A percentile compares a stretch with the other conserved stretches of the same genome.
Conservation (phyloP, 2,797 vertebrate species). For the Sciurus carolinensis region DNA sequence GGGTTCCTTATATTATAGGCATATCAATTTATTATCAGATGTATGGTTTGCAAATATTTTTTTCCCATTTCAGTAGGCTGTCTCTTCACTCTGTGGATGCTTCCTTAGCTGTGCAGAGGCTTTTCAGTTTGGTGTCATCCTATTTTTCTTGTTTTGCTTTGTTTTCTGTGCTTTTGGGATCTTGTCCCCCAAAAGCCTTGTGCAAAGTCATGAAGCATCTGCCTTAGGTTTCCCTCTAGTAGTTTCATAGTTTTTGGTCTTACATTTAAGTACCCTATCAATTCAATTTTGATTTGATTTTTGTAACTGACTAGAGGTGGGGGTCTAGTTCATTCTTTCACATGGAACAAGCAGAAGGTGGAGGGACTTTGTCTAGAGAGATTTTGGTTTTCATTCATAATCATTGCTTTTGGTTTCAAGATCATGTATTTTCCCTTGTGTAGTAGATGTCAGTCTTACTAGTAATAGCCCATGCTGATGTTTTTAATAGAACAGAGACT, state of each 20-base stretch:
- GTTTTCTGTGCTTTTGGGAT: neutral
- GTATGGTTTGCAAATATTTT: neutral
- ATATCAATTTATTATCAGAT: neutral
- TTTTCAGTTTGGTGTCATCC: neutral
- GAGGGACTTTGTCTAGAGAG: neutral
- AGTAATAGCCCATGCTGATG: conserved; percentile 18
- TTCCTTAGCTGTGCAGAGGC: neutral
- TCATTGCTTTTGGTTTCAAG: neutral
- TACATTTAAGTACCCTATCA: neutral
- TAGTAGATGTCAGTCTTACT: neutral
- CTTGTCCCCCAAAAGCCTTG: neutral
- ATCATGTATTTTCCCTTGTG: conserved; percentile 8
- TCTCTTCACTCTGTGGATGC: neutral
- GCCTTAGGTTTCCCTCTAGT: neutral
- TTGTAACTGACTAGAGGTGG: neutral
- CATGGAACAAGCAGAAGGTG: neutral
- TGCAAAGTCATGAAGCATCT: neutral
- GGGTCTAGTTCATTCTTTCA: neutral
- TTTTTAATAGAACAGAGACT: neutral
- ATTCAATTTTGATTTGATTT: neutral
- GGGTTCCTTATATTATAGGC: neutral
- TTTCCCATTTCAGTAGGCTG: neutral
- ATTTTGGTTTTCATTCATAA: neutral
- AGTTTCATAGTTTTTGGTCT: neutral
- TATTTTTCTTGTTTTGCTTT: neutral